Conservation (phyloP, 2,888 invertebrate species). For the Agrotis puta region DNA sequence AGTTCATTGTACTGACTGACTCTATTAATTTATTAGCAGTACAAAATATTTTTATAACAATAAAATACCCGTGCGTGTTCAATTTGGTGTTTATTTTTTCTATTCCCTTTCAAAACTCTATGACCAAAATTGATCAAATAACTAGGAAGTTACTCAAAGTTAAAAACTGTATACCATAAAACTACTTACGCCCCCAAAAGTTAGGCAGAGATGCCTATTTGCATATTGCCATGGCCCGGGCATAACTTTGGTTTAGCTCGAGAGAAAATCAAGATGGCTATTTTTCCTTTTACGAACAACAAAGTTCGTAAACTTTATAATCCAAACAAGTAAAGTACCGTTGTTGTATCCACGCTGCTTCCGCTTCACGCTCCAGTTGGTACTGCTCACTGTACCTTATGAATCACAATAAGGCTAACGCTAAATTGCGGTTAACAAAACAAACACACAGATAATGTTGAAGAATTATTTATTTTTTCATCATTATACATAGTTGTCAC, state of each 20-base stretch:
- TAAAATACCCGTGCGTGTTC: slow-evolving; percentile 70
- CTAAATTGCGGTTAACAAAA: slow-evolving; percentile 8
- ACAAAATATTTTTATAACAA: slow-evolving; percentile 75
- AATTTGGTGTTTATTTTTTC: slow-evolving; percentile 12
- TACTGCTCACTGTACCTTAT: background rate
- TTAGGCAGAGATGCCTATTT: background rate
- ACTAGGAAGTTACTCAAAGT: no score
- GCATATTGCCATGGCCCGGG: background rate
- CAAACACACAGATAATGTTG: slow-evolving; percentile 17
- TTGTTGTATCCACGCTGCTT: slow-evolving; percentile 9
- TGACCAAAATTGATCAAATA: no score
- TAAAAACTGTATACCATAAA: no score
- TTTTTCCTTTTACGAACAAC: no score
- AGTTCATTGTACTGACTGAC: slow-evolving; percentile 70
- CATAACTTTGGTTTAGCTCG: background rate
- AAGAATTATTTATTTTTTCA: slow-evolving; percentile 88
- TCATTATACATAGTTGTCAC: slow-evolving; percentile 89
- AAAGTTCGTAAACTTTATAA: background rate
- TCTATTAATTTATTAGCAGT: slow-evolving; percentile 65
- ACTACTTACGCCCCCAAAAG: no score
- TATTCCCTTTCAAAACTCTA: no score
- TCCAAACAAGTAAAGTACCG: slow-evolving; percentile 21
- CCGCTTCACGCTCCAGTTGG: slow-evolving; percentile 27
- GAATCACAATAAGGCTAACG: background rate
- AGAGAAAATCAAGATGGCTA: no score